Base-by-base conservation (phyloP, 1,140 invertebrate species). In the Meloidogyne exigua region DNA sequence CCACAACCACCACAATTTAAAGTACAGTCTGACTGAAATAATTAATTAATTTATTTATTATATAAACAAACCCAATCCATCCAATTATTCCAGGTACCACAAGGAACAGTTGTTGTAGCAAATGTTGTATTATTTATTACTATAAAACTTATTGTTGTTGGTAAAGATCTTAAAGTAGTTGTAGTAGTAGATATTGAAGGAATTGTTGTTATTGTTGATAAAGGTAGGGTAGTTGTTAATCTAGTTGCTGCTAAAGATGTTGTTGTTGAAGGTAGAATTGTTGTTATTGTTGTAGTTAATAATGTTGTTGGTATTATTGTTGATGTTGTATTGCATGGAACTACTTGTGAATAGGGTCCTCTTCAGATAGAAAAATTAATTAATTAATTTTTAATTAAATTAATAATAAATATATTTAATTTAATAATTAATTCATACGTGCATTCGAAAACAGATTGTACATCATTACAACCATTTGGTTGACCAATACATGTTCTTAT, bases 1-100 rank as follows among this genome's bases (percentile, higher is more conserved):
- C 76, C 76, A 42, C 76, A 78, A 42, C 66, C 42, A 21, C 76
- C 76, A 63, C 76, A 78, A 15, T 23, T 75, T 21, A 78, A 75
- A 13, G 76, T 76, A 57, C 76, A 78, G 5, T 32, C 44, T 23
- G 72, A 66, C 76, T 73, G 5, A 18, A 73, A 73, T 64, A 25
- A 70, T 28, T 9, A 28, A 25, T n/a, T 23, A 21, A 28, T 21
- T 23, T 18, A 71, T 39, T 32, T 5, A 11, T 21, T 28, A 12
- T 11, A 11, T 36, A 71, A 71, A 42, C 71, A 42, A 13, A 73
- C 71, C 71, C 74, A 75, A 44, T 68, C 76, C 75, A 78, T 76
- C 76, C 76, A 78, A 57, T 18, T 70, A 44, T 75, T 75, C 76
- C 76, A 78, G 18, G 26, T 23, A 15, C 39, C 68, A 64, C 25